Evolutionary conservation across 2,113 vertebrate species (phyloP).

Genomic region (Myrmecophaga tridactyla): DNA sequence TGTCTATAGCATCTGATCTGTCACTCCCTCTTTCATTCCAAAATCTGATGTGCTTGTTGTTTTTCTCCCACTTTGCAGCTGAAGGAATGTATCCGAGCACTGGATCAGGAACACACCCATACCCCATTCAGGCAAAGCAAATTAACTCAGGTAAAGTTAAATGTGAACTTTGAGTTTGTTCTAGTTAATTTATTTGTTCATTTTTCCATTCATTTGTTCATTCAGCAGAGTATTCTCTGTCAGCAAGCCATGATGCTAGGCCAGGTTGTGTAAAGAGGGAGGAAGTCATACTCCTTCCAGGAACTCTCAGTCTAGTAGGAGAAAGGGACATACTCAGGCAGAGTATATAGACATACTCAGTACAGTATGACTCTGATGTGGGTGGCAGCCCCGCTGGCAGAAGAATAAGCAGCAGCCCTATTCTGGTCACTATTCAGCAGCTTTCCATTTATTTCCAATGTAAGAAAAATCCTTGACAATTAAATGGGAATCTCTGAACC

Average conservation of each 20-base stretch:
- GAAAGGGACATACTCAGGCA: neutral
- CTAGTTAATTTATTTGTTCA: constrained; percentile 17
- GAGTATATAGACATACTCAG: neutral
- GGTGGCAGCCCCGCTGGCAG: neutral
- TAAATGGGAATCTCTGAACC: neutral
- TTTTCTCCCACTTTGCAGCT: constrained; percentile 82
- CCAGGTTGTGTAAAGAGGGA: too few relatives aligned
- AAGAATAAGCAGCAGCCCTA: neutral
- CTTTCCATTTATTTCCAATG: constrained; percentile 1
- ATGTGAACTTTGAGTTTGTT: constrained; percentile 4
- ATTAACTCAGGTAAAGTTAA: constrained; percentile 90
- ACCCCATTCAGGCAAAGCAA: constrained; percentile 96
- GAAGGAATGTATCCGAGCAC: constrained; percentile 94
- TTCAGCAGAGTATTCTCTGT: neutral
- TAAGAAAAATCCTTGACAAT: neutral
- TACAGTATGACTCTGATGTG: neutral
- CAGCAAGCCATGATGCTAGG: neutral
- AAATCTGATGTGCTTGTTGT: neutral
- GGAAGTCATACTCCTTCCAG: neutral
- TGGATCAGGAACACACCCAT: constrained; percentile 91
- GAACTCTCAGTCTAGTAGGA: neutral
- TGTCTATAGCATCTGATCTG: neutral
- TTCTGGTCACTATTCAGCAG: neutral
- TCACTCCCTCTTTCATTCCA: neutral
- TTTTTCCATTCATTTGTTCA: constrained; percentile 15